Conservation (phyloP, 2,797 vertebrate species). For the Taeniopygia guttata region DNA sequence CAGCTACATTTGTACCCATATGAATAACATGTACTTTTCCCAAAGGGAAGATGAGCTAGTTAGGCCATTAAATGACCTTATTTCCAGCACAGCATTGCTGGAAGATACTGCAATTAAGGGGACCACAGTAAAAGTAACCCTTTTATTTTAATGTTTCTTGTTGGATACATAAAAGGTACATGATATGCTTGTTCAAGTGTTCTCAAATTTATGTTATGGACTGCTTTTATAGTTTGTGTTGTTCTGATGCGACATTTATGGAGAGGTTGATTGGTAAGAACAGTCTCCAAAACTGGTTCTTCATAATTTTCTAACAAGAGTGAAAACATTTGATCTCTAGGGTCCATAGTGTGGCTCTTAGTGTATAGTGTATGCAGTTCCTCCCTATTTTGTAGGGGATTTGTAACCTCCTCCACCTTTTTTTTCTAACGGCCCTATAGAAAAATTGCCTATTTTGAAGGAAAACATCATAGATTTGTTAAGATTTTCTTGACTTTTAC, state of each 20-base stretch:
- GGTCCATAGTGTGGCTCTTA: neutral
- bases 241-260: neutral
- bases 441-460: neutral
- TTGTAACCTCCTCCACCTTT: rapidly evolving
- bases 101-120: neutral
- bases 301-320: neutral
- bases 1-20: neutral
- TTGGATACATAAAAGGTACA: neutral
- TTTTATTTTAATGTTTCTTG: neutral
- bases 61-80: neutral
- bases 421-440: neutral
- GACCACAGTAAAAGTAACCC: neutral
- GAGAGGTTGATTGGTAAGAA: neutral
- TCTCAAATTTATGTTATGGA: neutral
- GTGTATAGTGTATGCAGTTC: neutral
- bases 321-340: neutral
- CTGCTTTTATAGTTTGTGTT: neutral
- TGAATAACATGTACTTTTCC: neutral
- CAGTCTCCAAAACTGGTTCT: neutral
- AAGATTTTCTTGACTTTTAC: neutral
- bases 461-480: neutral
- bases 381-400: neutral
- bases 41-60: neutral
- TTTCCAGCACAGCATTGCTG: neutral
- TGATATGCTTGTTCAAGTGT: neutral